Evolutionary conservation across 2,888 invertebrate species (phyloP).

Genomic region (Osmoderma eremita): DNA sequence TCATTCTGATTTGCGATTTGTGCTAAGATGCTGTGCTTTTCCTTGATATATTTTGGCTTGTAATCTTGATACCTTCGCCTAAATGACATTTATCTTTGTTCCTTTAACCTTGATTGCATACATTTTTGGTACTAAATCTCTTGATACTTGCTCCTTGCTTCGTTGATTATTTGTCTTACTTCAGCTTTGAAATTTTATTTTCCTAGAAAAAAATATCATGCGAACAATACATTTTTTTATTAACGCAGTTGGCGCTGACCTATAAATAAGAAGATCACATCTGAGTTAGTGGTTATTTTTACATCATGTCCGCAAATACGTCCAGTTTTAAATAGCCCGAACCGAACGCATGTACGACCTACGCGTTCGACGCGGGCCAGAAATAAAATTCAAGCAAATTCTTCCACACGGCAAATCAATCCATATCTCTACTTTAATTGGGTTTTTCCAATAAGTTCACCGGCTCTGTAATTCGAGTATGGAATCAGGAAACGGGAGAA

Average conservation of each 20-base stretch:
- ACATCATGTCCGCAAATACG: slow-evolving; percentile 22
- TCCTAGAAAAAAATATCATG: slow-evolving; percentile 1
- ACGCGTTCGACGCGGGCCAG: slow-evolving; percentile 1
- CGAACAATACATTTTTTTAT: slow-evolving; percentile 22
- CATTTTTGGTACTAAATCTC: too few relatives aligned
- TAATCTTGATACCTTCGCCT: too few relatives aligned
- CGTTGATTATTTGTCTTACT: too few relatives aligned
- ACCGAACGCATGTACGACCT: slow-evolving; percentile 4
- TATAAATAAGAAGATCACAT: slow-evolving; percentile 31
- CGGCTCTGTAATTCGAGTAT: slow-evolving; percentile 13
- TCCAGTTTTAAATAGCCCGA: slow-evolving; percentile 13
- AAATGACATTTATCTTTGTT: too few relatives aligned
- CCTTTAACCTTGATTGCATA: too few relatives aligned
- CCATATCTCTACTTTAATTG: slow-evolving; percentile 7
- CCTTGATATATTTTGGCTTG: too few relatives aligned
- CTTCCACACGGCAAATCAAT: slow-evolving; percentile 17
- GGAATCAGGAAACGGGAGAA: slow-evolving; percentile 38
- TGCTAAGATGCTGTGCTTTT: too few relatives aligned
- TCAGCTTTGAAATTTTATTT: too few relatives aligned
- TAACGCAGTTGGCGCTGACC: slow-evolving; percentile 5
- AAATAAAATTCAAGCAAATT: slow-evolving; percentile 21
- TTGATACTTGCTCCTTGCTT: too few relatives aligned
- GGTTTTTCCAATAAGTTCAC: slow-evolving; percentile 17
- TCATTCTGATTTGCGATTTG: too few relatives aligned
- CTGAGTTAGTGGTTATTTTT: slow-evolving; percentile 18